Percentiles rank a stretch among this genome's conserved stretches.
Evolutionary conservation across 2,113 vertebrate genomes (phyloP).

Genomic region (Rhinoderma darwinii): DNA sequence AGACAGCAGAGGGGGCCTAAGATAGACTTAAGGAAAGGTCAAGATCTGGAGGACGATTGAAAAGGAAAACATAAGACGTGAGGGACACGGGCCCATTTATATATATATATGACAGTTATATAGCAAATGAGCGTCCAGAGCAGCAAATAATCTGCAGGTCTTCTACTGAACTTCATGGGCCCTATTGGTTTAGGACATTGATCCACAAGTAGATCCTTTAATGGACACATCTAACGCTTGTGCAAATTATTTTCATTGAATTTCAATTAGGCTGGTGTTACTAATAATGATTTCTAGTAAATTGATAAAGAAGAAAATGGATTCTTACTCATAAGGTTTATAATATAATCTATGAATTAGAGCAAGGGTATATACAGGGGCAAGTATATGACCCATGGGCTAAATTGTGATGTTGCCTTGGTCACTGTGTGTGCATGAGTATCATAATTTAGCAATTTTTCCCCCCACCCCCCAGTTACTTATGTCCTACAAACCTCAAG

Average conservation of each 20-base stretch:
- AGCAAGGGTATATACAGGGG: background rate
- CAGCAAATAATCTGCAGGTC: background rate
- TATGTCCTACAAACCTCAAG: slow-evolving; percentile 23
- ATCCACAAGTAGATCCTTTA: background rate
- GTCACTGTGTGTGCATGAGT: background rate
- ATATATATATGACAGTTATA: too few species aligned
- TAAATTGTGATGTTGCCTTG: background rate
- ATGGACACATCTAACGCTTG: background rate
- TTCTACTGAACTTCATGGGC: background rate
- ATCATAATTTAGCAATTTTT: background rate
- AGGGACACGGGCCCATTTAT: too few species aligned
- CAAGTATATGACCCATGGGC: background rate
- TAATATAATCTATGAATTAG: background rate
- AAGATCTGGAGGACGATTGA: background rate
- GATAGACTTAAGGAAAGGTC: background rate
- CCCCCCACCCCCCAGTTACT: slow-evolving; percentile 8
- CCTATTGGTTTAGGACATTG: background rate
- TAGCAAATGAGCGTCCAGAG: too few species aligned
- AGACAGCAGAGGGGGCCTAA: background rate
- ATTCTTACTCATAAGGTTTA: background rate
- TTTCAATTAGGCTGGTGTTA: background rate
- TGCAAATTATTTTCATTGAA: background rate
- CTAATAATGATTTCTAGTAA: background rate
- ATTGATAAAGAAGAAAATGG: background rate
- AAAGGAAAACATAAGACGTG: too few species aligned